phyloP scores from a whole-genome alignment of 2,113 vertebrate species.

The Scopus umbretta region DNA sequence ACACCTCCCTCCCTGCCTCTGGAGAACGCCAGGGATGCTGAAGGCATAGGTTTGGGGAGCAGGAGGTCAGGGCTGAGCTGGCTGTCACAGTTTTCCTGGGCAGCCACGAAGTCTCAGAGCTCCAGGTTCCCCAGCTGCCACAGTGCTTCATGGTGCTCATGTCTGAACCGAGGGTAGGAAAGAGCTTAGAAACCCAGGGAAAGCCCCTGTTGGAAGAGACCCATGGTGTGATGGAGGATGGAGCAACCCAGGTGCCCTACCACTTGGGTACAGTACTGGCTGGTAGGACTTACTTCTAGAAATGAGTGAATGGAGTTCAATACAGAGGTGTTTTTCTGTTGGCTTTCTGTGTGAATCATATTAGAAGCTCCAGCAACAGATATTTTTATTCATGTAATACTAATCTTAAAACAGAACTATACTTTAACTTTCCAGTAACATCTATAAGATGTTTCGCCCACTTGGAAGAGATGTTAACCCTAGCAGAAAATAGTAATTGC shows the following conservation, averaged over 20 bases:
- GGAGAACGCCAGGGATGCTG: background rate
- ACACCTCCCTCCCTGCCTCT: accelerated
- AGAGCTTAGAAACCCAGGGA: background rate
- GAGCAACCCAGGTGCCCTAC: background rate
- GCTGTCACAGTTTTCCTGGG: background rate
- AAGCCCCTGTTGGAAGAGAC: background rate
- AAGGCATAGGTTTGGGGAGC: background rate
- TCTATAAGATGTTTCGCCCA: background rate
- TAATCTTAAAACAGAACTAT: background rate
- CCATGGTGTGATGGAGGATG: background rate
- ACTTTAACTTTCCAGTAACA: background rate
- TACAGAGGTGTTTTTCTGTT: background rate
- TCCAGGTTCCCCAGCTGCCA: background rate
- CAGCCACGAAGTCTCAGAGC: background rate
- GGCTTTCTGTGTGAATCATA: background rate
- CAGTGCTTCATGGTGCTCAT: background rate
- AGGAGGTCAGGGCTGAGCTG: background rate
- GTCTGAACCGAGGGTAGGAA: background rate
- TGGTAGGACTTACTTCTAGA: background rate
- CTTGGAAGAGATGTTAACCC: background rate
- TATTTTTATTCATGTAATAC: background rate
- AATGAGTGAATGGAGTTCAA: background rate
- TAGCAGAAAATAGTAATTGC: background rate
- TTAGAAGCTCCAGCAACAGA: background rate
- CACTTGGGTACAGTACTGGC: accelerated